phyloP scores from a whole-genome alignment of 2,797 vertebrate species.

The Cyclura pinguis region DNA sequence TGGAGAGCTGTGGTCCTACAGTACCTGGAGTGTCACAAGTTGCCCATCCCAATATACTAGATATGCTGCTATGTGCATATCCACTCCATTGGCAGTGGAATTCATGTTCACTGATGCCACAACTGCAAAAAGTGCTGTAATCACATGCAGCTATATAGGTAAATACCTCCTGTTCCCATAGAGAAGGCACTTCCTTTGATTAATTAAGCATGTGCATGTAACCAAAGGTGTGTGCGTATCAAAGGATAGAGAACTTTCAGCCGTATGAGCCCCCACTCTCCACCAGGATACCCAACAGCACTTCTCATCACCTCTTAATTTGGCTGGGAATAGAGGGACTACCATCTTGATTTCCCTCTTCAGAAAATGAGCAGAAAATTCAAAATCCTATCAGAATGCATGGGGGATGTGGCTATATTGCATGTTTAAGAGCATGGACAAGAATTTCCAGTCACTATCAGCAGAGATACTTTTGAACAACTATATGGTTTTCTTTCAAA shows the following conservation, averaged over 20 bases:
- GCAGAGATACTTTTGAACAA: fast-evolving
- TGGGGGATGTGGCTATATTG: no score
- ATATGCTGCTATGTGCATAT: not conserved
- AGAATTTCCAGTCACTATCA: not conserved
- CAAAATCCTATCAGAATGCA: not conserved
- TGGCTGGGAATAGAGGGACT: not conserved
- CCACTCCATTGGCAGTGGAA: not conserved
- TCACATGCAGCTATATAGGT: not conserved
- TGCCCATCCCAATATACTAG: no score
- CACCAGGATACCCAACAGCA: not conserved
- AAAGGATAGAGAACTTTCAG: not conserved
- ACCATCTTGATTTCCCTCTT: not conserved
- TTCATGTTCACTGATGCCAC: not conserved
- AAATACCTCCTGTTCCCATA: not conserved
- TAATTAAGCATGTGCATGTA: not conserved
- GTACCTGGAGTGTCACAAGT: not conserved
- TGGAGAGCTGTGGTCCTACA: no score
- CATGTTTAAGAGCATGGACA: fast-evolving
- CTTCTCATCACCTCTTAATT: not conserved
- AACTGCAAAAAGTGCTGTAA: not conserved
- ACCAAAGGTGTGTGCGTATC: not conserved
- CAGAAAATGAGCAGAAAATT: not conserved
- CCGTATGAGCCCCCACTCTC: not conserved
- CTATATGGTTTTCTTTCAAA: constrained; percentile 1
- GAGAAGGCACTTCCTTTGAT: not conserved